Percentiles rank a stretch among this genome's conserved stretches.
These are phyloP conservation scores for Brenthis hecate DNA, from an alignment of 2,888 invertebrate species.

Conservation along the genomic window DNA sequence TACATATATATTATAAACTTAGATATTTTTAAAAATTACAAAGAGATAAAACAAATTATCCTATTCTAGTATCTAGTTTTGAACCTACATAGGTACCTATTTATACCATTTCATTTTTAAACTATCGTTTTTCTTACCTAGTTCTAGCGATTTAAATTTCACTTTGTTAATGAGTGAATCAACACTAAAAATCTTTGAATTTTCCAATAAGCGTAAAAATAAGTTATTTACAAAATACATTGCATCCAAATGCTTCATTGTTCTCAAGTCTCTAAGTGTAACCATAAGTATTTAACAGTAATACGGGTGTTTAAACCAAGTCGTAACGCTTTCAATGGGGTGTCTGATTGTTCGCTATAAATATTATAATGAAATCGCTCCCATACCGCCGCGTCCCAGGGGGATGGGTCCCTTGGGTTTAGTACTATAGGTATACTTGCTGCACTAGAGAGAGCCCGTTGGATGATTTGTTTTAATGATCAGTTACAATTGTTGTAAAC, in stretches of 20 bases:
- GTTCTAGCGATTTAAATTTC: too few species aligned
- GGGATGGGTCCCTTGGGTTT: conserved; percentile 21
- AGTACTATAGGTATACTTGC: conserved; percentile 4
- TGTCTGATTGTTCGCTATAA: conserved; percentile 44
- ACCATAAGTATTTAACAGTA: conserved; percentile 18
- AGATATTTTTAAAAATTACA: too few species aligned
- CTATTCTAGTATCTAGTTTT: too few species aligned
- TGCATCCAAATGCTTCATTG: neutral
- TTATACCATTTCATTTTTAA: too few species aligned
- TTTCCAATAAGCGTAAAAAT: too few species aligned
- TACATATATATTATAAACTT: too few species aligned
- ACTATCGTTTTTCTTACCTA: too few species aligned
- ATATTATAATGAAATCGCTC: conserved; percentile 46
- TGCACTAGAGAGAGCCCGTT: neutral
- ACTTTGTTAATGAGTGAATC: too few species aligned
- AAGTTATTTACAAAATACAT: neutral
- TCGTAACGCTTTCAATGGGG: conserved; percentile 45
- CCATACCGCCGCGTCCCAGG: conserved; percentile 32
- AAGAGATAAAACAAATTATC: too few species aligned
- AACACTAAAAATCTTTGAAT: too few species aligned
- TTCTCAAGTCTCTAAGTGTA: conserved; percentile 7
- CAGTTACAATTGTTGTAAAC: too few species aligned
- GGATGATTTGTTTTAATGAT: conserved; percentile 1
- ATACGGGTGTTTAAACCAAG: conserved; percentile 26
- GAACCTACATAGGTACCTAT: too few species aligned